These are phyloP conservation scores for Pseudochirops corinnae DNA, from an alignment of 2,797 vertebrate genomes.

Conservation along the genomic window DNA sequence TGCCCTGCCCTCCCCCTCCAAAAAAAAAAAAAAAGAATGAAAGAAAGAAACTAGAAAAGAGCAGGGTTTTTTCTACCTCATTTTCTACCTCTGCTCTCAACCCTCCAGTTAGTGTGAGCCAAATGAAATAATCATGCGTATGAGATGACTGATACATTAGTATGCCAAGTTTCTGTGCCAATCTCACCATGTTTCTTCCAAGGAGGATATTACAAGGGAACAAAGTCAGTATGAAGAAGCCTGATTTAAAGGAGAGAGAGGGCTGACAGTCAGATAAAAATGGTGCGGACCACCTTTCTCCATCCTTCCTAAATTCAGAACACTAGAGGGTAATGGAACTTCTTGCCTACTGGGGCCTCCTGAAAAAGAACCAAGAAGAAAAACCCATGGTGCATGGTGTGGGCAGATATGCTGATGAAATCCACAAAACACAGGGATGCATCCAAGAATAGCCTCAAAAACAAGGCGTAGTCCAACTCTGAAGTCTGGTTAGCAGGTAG, in stretches of 20 bases:
- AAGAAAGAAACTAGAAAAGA: neutral
- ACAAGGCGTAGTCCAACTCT: slow-evolving; percentile 66
- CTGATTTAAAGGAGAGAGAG: neutral
- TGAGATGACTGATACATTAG: neutral
- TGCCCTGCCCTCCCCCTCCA: too few species aligned
- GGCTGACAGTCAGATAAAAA: neutral
- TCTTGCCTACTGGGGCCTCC: neutral
- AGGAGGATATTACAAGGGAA: neutral
- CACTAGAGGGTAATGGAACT: neutral
- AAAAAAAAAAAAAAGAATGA: too few species aligned
- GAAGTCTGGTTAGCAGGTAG: slow-evolving; percentile 40
- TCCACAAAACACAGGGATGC: neutral
- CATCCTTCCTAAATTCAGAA: neutral
- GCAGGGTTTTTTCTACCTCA: neutral
- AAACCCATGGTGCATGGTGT: neutral
- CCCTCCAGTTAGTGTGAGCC: neutral
- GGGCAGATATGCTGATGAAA: slow-evolving; percentile 49
- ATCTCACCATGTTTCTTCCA: neutral
- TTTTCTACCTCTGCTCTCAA: neutral
- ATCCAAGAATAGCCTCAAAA: slow-evolving; percentile 76
- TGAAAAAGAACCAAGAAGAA: slow-evolving; percentile 18
- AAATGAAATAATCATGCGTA: neutral
- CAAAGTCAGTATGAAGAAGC: neutral
- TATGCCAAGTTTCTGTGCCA: neutral
- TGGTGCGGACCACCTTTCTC: neutral